Evolutionary conservation across 2,113 vertebrate genomes (phyloP).

Genomic region (Struthidea cinerea): DNA sequence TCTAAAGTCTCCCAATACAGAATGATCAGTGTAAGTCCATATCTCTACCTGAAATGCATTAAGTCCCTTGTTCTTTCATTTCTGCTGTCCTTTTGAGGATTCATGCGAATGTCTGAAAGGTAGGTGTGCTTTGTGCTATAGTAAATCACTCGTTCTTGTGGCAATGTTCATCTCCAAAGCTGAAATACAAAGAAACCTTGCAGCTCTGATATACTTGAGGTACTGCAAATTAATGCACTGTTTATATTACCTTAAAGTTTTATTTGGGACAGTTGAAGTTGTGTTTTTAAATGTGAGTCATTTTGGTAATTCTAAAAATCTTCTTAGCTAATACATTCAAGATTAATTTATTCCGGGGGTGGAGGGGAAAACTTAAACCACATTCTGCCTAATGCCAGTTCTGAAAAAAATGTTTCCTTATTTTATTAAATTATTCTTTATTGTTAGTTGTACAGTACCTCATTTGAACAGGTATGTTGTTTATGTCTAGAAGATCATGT

Average conservation of each 20-base stretch:
- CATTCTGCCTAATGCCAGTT: not conserved
- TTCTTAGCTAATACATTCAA: not conserved
- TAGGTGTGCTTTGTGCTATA: constrained; percentile 47
- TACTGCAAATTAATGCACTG: not conserved
- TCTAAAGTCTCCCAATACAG: constrained; percentile 1
- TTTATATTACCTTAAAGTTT: not conserved
- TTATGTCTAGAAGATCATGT: not conserved
- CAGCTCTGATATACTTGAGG: not conserved
- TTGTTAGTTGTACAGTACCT: not conserved
- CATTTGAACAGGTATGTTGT: not conserved
- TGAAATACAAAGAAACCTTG: not conserved
- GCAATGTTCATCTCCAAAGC: not conserved
- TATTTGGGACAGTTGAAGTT: not conserved
- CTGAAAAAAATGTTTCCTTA: not conserved
- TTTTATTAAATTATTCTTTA: not conserved
- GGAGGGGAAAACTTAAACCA: not conserved
- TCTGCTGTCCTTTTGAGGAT: constrained; percentile 75
- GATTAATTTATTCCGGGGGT: not conserved
- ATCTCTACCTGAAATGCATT: constrained; percentile 31
- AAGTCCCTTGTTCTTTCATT: constrained; percentile 64
- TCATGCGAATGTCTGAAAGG: constrained; percentile 66
- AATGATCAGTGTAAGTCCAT: not conserved
- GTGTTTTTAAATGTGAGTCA: not conserved
- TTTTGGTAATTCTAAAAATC: not conserved
- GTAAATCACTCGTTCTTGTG: not conserved